Evolutionary conservation across 2,113 vertebrate species (phyloP).

Genomic region (Catharus minimus): DNA sequence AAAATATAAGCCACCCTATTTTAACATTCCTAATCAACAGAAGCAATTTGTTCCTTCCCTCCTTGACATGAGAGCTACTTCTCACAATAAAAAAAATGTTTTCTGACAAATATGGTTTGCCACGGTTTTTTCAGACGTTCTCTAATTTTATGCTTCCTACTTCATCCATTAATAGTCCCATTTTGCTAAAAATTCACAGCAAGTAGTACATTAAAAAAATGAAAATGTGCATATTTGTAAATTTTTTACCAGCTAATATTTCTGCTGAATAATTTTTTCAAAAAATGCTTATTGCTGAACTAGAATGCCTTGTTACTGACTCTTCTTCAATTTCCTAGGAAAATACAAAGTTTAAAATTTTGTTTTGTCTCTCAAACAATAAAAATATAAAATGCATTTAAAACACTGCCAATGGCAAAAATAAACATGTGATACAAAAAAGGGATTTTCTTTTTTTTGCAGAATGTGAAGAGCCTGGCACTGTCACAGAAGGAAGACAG

Average conservation of each 20-base stretch:
- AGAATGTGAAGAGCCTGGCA: background rate
- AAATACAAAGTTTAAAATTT: constrained; percentile 34
- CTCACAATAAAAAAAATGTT: background rate
- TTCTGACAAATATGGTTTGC: background rate
- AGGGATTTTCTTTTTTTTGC: background rate
- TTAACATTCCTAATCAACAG: background rate
- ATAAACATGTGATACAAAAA: background rate
- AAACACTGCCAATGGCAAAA: constrained; percentile 6
- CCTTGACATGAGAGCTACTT: background rate
- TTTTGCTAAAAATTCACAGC: background rate
- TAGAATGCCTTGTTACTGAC: background rate
- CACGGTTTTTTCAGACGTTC: background rate
- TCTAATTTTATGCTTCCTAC: background rate
- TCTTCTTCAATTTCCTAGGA: constrained; percentile 29
- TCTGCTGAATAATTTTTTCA: background rate
- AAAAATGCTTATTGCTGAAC: background rate
- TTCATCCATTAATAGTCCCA: background rate
- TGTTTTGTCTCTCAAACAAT: background rate
- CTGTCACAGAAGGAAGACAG: background rate
- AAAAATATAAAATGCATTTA: constrained; percentile 48
- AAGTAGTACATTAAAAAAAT: background rate
- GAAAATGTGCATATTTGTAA: background rate
- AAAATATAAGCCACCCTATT: background rate
- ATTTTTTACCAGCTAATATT: background rate
- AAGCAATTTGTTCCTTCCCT: background rate